These are phyloP conservation scores for Coecobrya sp. DNA, from an alignment of 2,888 invertebrate genomes.

Conservation along the genomic window DNA sequence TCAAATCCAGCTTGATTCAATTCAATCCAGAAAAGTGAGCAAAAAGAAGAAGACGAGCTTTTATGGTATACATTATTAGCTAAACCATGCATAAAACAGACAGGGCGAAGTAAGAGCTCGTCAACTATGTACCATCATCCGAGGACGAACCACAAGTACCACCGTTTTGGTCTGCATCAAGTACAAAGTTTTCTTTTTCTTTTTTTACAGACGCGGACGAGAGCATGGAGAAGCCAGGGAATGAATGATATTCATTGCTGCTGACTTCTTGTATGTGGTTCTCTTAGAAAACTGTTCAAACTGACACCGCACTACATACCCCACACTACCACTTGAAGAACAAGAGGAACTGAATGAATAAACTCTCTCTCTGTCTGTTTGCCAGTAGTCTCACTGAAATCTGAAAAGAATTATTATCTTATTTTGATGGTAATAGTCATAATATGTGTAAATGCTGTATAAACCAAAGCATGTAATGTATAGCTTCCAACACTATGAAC, in stretches of 20 bases:
- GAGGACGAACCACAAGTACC: conserved; percentile 27
- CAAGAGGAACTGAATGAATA: conserved; percentile 28
- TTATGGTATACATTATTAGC: conserved; percentile 41
- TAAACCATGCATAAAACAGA: conserved; percentile 53
- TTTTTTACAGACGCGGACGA: neutral
- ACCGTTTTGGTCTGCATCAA: neutral
- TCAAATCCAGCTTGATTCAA: conserved; percentile 57
- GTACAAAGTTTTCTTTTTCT: conserved; percentile 25
- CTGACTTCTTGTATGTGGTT: neutral
- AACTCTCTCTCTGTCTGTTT: conserved; percentile 35
- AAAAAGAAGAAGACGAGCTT: conserved; percentile 9
- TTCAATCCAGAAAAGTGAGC: conserved; percentile 33
- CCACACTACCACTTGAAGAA: conserved; percentile 32
- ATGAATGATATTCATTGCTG: conserved; percentile 56
- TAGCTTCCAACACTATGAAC: too few species aligned
- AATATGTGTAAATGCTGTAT: conserved; percentile 38
- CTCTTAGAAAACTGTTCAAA: conserved; percentile 47
- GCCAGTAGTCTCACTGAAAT: conserved; percentile 59
- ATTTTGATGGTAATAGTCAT: conserved; percentile 72
- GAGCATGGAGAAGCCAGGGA: neutral
- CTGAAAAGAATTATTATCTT: conserved; percentile 74
- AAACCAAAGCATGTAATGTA: neutral
- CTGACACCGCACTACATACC: conserved; percentile 44
- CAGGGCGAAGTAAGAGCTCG: neutral
- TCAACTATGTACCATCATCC: conserved; percentile 15